Evolutionary conservation across 2,797 vertebrate genomes (phyloP), one percentile per base, ranked within the genome.

Genomic region (Paedocypris micromegethes): DNA sequence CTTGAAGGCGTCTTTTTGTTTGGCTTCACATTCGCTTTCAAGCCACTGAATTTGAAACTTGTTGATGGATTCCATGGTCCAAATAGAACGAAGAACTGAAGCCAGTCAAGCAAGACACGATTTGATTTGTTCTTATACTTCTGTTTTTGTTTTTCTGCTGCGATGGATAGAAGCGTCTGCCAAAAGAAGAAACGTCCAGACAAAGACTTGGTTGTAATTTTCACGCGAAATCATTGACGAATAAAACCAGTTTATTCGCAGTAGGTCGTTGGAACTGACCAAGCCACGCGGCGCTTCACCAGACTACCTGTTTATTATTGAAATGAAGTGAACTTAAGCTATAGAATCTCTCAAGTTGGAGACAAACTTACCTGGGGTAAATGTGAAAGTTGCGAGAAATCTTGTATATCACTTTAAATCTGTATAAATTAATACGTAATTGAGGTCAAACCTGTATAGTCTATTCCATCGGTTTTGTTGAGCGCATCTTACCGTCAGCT

Each of bases 251-350:
- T 9, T 61, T 3, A 67, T 67, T 61, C 45, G 41, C 51, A 61
- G 45, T 23, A 23, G 23, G 23, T 23, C 23, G 23, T 23, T 23
- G 23, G 23, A 23, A 23, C 23, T 23, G 23, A 23, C 23, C 23
- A 23, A 23, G 23, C 23, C 23, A 23, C 23, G 23, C 23, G 23
- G 1, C 56, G 3, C 42, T 41, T 68, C 37, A 59, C 40, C 5
- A 46, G 8, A 52, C 37, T 48, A 59, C 66, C 66, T 68, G 66
- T 49, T 68, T 55, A 50, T 23, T 42, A 53, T 49, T 66, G 54
- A 4, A 56, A 65, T 55, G 47, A 69, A 56, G 46, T 46, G n/a
- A 68, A 60, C 44, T 45, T 44, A 23, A 23, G 39, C 9, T 51
- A 37, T 62, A 48, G 58, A 63, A 54, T 53, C 43, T 23, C 9